A percentile compares a stretch with the other conserved stretches of the same genome.
Evolutionary conservation across 2,888 invertebrate genomes (phyloP).

Genomic region (Timema cristinae): DNA sequence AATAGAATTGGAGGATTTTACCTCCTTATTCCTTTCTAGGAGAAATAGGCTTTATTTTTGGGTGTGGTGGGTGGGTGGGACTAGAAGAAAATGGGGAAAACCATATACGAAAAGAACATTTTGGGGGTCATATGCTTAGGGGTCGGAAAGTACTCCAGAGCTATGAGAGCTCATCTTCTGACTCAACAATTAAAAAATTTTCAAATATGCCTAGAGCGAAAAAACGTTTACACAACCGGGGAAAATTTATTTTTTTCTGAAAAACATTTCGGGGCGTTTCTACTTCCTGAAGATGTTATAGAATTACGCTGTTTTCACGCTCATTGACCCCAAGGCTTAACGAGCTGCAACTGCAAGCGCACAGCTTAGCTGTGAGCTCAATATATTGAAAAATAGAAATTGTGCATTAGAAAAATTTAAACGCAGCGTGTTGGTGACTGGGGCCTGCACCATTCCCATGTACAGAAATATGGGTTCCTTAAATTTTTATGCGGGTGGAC

Average conservation of each 20-base stretch:
- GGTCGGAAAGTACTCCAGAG: background rate
- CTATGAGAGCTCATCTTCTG: background rate
- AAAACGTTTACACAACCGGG: background rate
- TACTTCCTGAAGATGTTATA: background rate
- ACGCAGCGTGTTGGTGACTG: background rate
- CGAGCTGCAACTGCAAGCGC: background rate
- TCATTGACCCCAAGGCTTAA: background rate
- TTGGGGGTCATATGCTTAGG: background rate
- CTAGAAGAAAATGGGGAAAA: background rate
- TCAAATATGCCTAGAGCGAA: background rate
- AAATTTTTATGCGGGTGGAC: background rate
- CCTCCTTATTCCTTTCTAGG: conserved; percentile 3
- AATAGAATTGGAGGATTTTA: background rate
- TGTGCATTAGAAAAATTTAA: background rate
- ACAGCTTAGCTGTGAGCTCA: background rate
- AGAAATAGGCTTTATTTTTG: background rate
- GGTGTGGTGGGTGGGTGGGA: background rate
- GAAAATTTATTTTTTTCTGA: background rate
- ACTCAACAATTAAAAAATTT: background rate
- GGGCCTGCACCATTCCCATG: background rate
- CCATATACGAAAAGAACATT: background rate
- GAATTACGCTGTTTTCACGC: background rate
- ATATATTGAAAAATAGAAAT: background rate
- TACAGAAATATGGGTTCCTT: background rate
- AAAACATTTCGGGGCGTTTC: too few relatives aligned